Evolutionary conservation across 2,113 vertebrate species (phyloP), one percentile per base, ranked within the genome.

Genomic region (Gambusia holbrooki): DNA sequence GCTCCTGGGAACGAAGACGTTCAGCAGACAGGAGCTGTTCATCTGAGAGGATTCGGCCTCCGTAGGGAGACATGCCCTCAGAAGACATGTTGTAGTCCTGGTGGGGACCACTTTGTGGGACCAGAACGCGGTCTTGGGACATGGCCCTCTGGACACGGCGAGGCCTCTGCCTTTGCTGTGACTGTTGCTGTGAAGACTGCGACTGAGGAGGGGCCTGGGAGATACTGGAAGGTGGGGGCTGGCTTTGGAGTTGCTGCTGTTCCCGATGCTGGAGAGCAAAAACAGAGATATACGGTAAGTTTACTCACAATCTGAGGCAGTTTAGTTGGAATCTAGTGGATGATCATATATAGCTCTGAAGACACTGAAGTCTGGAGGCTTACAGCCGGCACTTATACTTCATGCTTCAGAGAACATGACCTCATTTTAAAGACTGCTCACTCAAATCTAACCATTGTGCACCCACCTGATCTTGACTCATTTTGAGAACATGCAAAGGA

Each of bases 41-140:
- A 0, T 99, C 96, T 0, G 97, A 98, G 35, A 99, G 96, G 82
- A 99, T 98, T 62, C 97, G 93, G 33, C 97, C 94, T 33, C 95
- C 96, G 0, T 97, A 97, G 0, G 89, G 87, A 22, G 94, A 93
- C 73, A 91, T 87, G 83, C 95, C 77, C 88, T 97, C 0, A 90
- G 95, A 93, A 6, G 90, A 95, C 79, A 82, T 81, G 89, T 93
- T 92, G 62, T 96, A 98, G 37, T 98, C 97, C 30, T 96, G 95
- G 0, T 95, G 92, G 60, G 95, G 93, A 77, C 92, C 89, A 78
- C 95, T 95, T 82, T 95, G 93, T 0, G 96, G 97, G 63, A 97
- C 97, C 82, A 99, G 92, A 68, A 98, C 97, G 0, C 97, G 95
- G 92, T 99, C 97, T 91, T 99, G 97, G 69, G 97, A 99, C 97